Evolutionary conservation across 1,140 invertebrate species (phyloP).

Genomic region (Plectrocnemia conspersa): DNA sequence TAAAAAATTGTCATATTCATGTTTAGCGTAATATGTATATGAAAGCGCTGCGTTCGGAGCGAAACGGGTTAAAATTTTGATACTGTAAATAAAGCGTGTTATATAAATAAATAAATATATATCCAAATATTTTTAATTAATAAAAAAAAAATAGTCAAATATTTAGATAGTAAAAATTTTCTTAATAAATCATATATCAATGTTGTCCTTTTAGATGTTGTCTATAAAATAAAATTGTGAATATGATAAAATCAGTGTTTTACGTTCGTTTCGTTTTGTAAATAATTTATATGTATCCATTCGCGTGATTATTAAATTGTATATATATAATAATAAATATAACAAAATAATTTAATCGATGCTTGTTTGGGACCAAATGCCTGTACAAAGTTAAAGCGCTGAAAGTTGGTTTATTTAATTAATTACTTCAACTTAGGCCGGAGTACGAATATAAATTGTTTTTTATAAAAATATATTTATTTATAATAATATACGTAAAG

Average conservation of each 20-base stretch:
- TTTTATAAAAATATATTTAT: slow-evolving; percentile 15
- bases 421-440: too few relatives aligned
- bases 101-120: neutral
- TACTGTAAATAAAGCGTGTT: slow-evolving; percentile 3
- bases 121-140: neutral
- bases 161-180: neutral
- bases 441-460: too few relatives aligned
- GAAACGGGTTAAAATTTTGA: slow-evolving; percentile 16
- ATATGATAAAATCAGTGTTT: neutral
- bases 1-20: slow-evolving; percentile 11
- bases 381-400: neutral
- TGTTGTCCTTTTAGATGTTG: neutral
- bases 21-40: neutral
- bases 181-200: neutral
- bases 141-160: neutral
- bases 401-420: neutral
- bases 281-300: too few relatives aligned
- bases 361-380: slow-evolving; percentile 4
- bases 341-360: too few relatives aligned
- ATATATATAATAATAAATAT: too few relatives aligned
- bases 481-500: slow-evolving; percentile 26
- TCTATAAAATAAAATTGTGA: neutral
- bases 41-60: slow-evolving; percentile 14
- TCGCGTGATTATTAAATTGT: too few relatives aligned
- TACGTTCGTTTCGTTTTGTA: too few relatives aligned